Percentiles rank a stretch among this genome's conserved stretches.
phyloP scores from a whole-genome alignment of 2,888 invertebrate genomes.

The Leptinotarsa juncta region DNA sequence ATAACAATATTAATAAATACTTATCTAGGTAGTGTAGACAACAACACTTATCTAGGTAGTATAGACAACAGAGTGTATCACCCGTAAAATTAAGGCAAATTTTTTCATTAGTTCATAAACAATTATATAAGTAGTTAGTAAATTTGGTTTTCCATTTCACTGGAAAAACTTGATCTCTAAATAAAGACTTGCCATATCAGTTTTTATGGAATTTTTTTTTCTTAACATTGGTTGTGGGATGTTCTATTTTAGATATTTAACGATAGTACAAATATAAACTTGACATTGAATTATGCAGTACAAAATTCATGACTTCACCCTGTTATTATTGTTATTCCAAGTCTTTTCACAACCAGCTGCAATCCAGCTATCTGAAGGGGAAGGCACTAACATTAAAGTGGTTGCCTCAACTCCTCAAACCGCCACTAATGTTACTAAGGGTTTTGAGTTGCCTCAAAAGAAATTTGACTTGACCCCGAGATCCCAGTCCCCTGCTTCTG shows the following conservation, averaged over 20 bases:
- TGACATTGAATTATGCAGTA: not conserved
- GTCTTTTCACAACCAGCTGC: conserved; percentile 32
- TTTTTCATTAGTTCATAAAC: too few relatives aligned
- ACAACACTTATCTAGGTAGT: conserved; percentile 55
- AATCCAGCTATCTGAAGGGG: conserved; percentile 32
- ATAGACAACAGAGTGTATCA: too few relatives aligned
- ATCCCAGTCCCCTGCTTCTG: conserved; percentile 69
- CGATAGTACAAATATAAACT: conserved; percentile 1
- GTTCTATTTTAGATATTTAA: not conserved
- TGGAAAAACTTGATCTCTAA: not conserved
- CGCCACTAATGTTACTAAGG: conserved; percentile 68
- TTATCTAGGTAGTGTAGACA: conserved; percentile 49
- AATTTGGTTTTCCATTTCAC: not conserved
- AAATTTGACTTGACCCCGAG: conserved; percentile 68
- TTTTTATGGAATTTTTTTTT: not conserved
- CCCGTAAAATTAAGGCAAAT: too few relatives aligned
- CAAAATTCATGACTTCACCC: conserved; percentile 6
- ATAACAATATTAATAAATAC: conserved; percentile 68
- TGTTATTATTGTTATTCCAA: conserved; percentile 29
- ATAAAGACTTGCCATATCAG: not conserved
- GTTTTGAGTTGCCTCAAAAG: conserved; percentile 68
- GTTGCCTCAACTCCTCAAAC: conserved; percentile 66
- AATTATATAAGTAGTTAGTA: not conserved
- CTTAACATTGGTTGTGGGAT: not conserved
- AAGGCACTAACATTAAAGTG: conserved; percentile 55